These are phyloP conservation scores for Stomatorhinus ivindoensis DNA, from an alignment of 2,113 vertebrate genomes.

Conservation along the genomic window DNA sequence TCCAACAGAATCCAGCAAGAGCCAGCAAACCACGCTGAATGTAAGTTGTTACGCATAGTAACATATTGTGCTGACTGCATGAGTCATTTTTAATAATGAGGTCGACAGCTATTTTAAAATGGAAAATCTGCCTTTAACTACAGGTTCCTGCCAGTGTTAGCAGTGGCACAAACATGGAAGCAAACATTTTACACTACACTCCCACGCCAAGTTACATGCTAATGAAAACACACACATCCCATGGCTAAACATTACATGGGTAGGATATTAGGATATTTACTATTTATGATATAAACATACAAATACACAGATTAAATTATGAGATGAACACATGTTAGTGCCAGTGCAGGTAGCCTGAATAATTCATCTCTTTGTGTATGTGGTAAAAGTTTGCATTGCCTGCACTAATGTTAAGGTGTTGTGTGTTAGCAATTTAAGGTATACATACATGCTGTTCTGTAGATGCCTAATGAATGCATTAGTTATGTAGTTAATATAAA, in stretches of 20 bases:
- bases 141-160: neutral
- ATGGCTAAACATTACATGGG: neutral
- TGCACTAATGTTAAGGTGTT: neutral
- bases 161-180: neutral
- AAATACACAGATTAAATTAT: neutral
- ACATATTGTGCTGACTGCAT: neutral
- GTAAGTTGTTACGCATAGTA: neutral
- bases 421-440: neutral
- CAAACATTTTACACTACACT: neutral
- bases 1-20: neutral
- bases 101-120: neutral
- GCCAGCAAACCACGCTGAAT: neutral
- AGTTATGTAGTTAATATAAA: neutral
- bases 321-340: neutral
- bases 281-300: neutral
- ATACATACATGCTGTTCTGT: neutral
- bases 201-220: neutral
- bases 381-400: neutral
- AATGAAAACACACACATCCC: neutral
- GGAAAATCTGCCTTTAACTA: neutral
- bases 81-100: neutral
- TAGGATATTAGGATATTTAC: neutral
- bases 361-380: neutral
- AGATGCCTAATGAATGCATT: neutral
- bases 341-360: neutral